Conservation (phyloP, 2,113 vertebrate species). For the Aptenodytes forsteri region DNA sequence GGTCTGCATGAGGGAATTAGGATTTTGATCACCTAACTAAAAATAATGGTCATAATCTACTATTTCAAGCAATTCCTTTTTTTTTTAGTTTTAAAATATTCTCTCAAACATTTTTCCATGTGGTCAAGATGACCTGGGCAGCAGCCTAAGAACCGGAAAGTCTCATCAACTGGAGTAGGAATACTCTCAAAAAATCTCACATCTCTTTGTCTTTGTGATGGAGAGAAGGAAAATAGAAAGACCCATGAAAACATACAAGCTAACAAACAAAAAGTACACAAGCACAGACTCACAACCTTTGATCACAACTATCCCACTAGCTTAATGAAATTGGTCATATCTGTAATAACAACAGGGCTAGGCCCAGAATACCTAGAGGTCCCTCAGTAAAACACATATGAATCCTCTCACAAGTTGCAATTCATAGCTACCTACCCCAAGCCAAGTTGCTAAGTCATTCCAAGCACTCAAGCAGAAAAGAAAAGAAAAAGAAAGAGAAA, state of each 20-base stretch:
- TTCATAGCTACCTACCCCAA: constrained; percentile 40
- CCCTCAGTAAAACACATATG: background rate
- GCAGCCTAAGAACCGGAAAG: background rate
- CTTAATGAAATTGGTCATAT: background rate
- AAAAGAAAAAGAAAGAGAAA: background rate
- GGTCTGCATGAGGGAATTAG: background rate
- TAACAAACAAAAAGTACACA: background rate
- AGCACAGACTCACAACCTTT: background rate
- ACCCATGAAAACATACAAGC: background rate
- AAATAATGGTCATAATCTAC: background rate
- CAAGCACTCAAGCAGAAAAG: constrained; percentile 35
- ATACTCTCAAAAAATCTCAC: background rate
- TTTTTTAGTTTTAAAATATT: background rate
- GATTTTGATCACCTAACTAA: background rate
- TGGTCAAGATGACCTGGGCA: background rate
- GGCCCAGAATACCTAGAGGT: background rate
- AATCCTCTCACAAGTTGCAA: background rate
- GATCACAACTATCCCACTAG: background rate
- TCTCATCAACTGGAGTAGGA: background rate
- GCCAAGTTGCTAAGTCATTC: constrained; percentile 36
- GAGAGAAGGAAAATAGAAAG: background rate
- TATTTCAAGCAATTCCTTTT: background rate
- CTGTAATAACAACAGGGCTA: background rate
- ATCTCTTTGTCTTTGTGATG: background rate
- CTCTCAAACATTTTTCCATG: background rate